A percentile compares a stretch with the other conserved stretches of the same genome.
Evolutionary conservation across 64 coral and sea anemone species (phyloP).

Genomic region (Montipora cactus): DNA sequence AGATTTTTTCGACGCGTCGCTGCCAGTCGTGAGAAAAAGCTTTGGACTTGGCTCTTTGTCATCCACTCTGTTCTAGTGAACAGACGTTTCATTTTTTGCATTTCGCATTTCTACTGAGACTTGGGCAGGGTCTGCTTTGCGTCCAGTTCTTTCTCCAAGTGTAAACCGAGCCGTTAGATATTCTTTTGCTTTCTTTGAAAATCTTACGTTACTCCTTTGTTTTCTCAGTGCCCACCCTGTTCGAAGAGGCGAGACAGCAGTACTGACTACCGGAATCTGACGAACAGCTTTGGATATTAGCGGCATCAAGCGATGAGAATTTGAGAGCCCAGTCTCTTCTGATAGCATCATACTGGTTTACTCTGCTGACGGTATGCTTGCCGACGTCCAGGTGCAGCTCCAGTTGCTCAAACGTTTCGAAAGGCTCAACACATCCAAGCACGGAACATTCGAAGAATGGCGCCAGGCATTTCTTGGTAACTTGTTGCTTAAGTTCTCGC

Average conservation of each 20-base stretch:
- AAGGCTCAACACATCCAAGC: conserved; percentile 60
- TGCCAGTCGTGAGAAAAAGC: conserved; percentile 67
- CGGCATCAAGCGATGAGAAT: conserved; percentile 66
- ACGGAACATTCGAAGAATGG: conserved; percentile 60
- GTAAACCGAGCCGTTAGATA: conserved; percentile 68
- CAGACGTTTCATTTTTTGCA: conserved; percentile 31
- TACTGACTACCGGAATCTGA: not conserved
- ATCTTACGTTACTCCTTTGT: conserved; percentile 59
- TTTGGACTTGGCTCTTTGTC: conserved; percentile 62
- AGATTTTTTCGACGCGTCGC: conserved; percentile 37
- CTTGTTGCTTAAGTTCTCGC: conserved; percentile 22
- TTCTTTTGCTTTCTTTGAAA: conserved; percentile 73
- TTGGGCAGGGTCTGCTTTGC: conserved; percentile 69
- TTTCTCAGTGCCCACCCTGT: conserved; percentile 71
- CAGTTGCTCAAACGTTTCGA: conserved; percentile 62
- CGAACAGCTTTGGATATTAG: not conserved
- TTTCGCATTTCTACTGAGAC: conserved; percentile 69
- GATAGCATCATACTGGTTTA: conserved; percentile 74
- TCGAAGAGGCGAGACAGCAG: not conserved
- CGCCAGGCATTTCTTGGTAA: not conserved
- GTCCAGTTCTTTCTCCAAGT: conserved; percentile 77
- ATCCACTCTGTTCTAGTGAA: conserved; percentile 75
- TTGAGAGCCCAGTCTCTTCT: conserved; percentile 78
- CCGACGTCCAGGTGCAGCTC: conserved; percentile 79
- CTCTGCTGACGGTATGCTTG: conserved; percentile 51